These are phyloP conservation scores for Oreochromis mossambicus DNA, from an alignment of 2,797 vertebrate genomes.

Conservation along the genomic window DNA sequence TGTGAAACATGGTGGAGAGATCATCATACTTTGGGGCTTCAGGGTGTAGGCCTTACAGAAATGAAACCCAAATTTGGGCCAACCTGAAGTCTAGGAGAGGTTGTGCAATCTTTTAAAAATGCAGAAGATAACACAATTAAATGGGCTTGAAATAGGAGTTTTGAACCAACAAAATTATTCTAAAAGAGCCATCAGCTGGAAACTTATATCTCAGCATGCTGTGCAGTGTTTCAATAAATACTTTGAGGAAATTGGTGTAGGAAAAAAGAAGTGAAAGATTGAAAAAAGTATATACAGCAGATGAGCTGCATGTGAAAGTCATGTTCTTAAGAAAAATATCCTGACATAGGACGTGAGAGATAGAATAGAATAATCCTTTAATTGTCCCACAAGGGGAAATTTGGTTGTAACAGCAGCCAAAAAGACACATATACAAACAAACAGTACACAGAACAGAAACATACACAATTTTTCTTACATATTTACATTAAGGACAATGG, in stretches of 20 bases:
- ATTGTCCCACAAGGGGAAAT: too few species aligned
- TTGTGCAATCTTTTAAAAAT: too few species aligned
- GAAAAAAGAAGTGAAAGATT: neutral
- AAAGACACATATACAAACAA: too few species aligned
- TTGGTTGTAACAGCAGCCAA: too few species aligned
- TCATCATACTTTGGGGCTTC: neutral
- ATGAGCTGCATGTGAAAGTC: neutral
- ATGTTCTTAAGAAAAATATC: neutral
- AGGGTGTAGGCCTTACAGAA: neutral
- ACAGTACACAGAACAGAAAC: too few species aligned
- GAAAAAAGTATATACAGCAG: neutral
- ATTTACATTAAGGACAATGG: too few species aligned
- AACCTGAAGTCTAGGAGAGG: neutral
- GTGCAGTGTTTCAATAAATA: neutral
- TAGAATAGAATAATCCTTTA: too few species aligned
- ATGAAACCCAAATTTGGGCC: neutral
- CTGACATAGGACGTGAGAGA: neutral
- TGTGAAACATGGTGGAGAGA: neutral
- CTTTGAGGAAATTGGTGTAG: neutral
- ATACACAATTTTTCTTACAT: too few species aligned
- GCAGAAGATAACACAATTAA: too few species aligned
- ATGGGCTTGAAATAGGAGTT: too few species aligned
- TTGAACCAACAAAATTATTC: too few species aligned
- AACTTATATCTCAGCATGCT: neutral
- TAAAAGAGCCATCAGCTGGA: neutral